phyloP scores from a whole-genome alignment of 1,140 invertebrate species.

The Gyrodactylus bullatarudis region DNA sequence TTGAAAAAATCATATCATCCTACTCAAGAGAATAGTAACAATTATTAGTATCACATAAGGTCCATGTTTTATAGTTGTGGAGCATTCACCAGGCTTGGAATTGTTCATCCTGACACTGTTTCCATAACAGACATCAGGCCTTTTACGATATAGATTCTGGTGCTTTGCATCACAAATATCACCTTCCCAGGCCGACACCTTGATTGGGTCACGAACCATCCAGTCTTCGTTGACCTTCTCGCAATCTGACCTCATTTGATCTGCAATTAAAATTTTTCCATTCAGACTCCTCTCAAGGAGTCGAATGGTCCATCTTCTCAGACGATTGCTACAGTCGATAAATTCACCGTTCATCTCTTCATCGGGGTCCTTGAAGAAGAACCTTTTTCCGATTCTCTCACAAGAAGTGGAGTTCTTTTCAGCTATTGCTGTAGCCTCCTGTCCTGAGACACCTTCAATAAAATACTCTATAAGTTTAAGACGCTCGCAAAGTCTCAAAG shows the following conservation, averaged over 20 bases:
- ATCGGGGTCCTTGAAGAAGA: not conserved
- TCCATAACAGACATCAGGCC: not conserved
- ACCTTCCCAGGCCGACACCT: not conserved
- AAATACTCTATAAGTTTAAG: no score
- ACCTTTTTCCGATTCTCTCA: not conserved
- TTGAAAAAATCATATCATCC: no score
- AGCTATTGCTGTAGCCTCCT: not conserved
- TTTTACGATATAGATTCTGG: not conserved
- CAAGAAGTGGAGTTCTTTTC: not conserved
- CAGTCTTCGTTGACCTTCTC: not conserved
- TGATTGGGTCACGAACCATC: not conserved
- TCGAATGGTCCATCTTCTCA: not conserved
- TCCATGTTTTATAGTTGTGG: no score
- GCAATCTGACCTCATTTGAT: not conserved
- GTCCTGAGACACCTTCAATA: not conserved
- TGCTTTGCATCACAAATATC: not conserved
- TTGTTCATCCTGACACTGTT: not conserved
- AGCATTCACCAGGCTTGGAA: not conserved
- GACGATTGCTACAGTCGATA: not conserved
- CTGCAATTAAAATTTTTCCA: not conserved
- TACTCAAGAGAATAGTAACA: no score
- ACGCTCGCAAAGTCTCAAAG: no score
- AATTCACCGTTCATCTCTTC: not conserved
- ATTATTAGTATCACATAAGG: no score
- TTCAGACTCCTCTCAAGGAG: not conserved